Evolutionary conservation across 2,888 invertebrate species (phyloP), one percentile per base, ranked within the genome.

Genomic region (Lottia gigantea): DNA sequence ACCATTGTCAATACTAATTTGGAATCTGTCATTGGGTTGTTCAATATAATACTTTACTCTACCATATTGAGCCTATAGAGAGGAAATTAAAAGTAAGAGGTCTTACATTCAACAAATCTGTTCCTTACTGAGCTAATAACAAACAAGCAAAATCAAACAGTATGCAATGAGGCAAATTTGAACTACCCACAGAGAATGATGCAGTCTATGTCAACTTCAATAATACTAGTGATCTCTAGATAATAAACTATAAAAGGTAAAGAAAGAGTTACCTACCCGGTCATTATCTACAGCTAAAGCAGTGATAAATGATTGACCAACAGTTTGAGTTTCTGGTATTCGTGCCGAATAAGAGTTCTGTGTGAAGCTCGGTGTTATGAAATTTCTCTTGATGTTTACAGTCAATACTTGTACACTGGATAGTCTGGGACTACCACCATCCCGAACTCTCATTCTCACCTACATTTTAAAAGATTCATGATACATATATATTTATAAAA

Each of bases 351-450:
- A 80, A 12, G 64, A 19, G 16, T 62, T 45, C n/a, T 67, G 63
- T 2, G 26, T 62, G 74, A 84, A 85, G 8, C 40, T 69, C 2
- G 86, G 85, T 12, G 78, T 70, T 64, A 75, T 72, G 72, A 83
- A 69, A 69, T 86, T 86, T 26, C 84, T 75, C 61, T 74, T 72
- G 19, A 85, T 80, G 15, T 72, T 80, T 25, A 86, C 31, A 14
- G 46, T 46, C 49, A 68, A 64, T 15, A 68, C 64, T 31, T 55
- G n/a, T 3, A 64, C 14, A 40, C 23, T 45, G 45, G 19, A 45
- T n/a, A 64, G 31, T 16, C 46, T 68, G 4, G 47, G 68, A n/a
- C 31, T 62, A 45, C 64, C 63, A 25, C 31, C 64, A 19, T 68
- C 68, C 19, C 31, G 16, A 47, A 49, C 68, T 64, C 64, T 31